phyloP scores from a whole-genome alignment of 1,140 invertebrate species.

The Meloidogyne floridensis region DNA sequence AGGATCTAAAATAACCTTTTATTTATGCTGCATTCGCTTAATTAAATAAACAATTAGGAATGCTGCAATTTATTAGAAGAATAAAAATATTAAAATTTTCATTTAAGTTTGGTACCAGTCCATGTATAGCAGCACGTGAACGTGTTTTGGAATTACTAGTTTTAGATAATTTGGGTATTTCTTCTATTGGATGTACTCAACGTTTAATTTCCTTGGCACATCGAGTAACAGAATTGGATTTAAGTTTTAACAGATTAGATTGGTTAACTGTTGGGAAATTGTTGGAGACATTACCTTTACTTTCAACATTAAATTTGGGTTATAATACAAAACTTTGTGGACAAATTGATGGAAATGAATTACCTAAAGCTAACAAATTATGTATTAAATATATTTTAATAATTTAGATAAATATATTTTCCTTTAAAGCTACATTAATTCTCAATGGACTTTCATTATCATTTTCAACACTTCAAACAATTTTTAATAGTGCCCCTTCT shows the following conservation, averaged over 20 bases:
- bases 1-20: not conserved
- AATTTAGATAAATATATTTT: not conserved
- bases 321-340: conserved; percentile 12
- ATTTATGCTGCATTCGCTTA: not conserved
- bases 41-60: not conserved
- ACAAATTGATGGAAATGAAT: not conserved
- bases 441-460: conserved; percentile 20
- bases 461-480: not conserved
- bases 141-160: conserved; percentile 21
- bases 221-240: conserved; percentile 20
- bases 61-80: no score
- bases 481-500: conserved; percentile 6
- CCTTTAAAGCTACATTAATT: conserved; percentile 16
- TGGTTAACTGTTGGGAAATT: conserved; percentile 16
- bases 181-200: conserved; percentile 1
- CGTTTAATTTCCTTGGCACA: conserved; percentile 25
- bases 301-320: conserved; percentile 24
- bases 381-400: not conserved
- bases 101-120: conserved; percentile 23
- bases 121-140: conserved; percentile 17
- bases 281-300: not conserved
- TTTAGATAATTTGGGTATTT: conserved; percentile 29
- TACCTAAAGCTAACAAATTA: conserved; percentile 17
- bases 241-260: conserved; percentile 21
- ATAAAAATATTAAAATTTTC: no score